A percentile compares a stretch with the other conserved stretches of the same genome.
Conservation (phyloP, 2,113 vertebrate species). For the Catharus minimus region DNA sequence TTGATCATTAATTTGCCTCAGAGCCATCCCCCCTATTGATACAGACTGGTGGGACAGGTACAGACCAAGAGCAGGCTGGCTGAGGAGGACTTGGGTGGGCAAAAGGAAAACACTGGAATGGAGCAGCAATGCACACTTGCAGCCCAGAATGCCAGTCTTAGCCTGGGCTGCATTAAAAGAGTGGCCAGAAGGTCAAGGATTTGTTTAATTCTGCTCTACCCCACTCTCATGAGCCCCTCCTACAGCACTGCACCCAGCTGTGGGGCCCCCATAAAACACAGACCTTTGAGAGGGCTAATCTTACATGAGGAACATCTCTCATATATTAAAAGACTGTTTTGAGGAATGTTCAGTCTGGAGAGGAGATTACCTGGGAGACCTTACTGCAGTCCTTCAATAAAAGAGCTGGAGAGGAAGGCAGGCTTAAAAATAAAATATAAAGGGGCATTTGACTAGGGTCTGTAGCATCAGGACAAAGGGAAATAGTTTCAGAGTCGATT, state of each 20-base stretch:
- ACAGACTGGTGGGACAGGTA: background rate
- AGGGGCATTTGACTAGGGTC: background rate
- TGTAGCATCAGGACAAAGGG: background rate
- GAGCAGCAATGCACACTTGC: too few species aligned
- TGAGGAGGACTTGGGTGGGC: background rate
- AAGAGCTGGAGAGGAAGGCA: background rate
- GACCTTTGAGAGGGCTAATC: background rate
- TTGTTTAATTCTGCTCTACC: background rate
- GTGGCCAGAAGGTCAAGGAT: background rate
- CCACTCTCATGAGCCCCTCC: background rate
- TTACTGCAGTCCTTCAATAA: background rate
- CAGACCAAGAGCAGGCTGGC: background rate
- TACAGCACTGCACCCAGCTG: background rate
- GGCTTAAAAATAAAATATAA: rapidly evolving
- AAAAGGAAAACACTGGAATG: background rate
- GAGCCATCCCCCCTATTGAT: background rate
- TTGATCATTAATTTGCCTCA: background rate
- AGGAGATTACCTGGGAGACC: background rate
- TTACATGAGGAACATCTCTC: background rate
- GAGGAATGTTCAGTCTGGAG: background rate
- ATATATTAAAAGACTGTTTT: background rate
- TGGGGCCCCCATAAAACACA: background rate
- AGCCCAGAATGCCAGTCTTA: too few species aligned
- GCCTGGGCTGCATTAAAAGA: too few species aligned
- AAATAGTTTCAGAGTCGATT: background rate